Evolutionary conservation across 35 echinoderm and acorn worm species (phyloP).

Genomic region (Lytechinus pictus): DNA sequence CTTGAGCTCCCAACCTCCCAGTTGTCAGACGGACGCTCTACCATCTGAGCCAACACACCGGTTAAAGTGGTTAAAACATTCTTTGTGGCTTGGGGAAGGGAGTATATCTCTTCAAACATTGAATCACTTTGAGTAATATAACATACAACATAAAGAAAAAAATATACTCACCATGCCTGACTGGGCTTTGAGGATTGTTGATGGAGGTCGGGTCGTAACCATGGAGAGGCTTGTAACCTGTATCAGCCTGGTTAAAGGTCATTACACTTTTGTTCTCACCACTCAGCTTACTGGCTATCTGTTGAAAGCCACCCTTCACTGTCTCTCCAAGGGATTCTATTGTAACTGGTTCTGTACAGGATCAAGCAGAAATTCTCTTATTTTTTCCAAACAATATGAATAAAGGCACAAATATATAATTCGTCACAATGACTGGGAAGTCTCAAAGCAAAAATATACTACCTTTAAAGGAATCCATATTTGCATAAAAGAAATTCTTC

Average conservation of each 20-base stretch:
- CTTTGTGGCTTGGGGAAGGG: too few relatives aligned
- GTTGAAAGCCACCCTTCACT: conserved; percentile 27
- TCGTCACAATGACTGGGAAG: neutral
- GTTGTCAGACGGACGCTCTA: too few relatives aligned
- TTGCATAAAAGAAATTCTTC: too few relatives aligned
- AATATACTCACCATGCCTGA: neutral
- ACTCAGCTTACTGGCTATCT: conserved; percentile 36
- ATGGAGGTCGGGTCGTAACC: neutral
- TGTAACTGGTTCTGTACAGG: neutral
- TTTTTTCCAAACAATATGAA: neutral
- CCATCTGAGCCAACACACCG: too few relatives aligned
- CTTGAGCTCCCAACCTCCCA: too few relatives aligned
- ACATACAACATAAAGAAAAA: neutral
- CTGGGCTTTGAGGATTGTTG: neutral
- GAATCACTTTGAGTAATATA: too few relatives aligned
- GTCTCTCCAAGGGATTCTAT: conserved; percentile 35
- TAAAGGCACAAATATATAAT: neutral
- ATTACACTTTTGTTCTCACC: conserved; percentile 13
- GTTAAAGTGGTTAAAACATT: too few relatives aligned
- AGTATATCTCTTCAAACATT: too few relatives aligned
- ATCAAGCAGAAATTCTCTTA: neutral
- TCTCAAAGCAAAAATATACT: too few relatives aligned
- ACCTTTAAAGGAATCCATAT: too few relatives aligned
- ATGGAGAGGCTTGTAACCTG: conserved; percentile 40
- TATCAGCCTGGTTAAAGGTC: neutral